Base-by-base conservation (phyloP, 2,888 invertebrate species). In the Acleris cristana region DNA sequence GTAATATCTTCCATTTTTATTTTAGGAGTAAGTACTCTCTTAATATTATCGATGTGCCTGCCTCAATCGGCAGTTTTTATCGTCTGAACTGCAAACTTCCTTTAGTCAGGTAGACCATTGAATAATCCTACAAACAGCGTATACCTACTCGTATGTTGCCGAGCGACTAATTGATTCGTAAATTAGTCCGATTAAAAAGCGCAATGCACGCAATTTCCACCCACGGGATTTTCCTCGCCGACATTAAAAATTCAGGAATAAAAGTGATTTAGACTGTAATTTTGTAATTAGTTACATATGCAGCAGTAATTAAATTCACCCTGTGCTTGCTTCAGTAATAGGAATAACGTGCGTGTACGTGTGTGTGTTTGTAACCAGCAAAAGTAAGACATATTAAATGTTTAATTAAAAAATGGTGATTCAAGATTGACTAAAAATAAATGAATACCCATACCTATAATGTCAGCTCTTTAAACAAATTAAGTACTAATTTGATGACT, bases 241-340 rank as follows among this genome's bases (percentile, higher is more conserved):
- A 48, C 55, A 26, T 21, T 40, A n/a, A 26, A 64, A 64, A 56
- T 23, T 40, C 49, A 49, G 51, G 40, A 21, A 52, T 52, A 60
- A 60, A 57, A 61, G 40, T 44, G 44, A 18, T 6, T 48, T 14
- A 23, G 40, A 34, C 30, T 65, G 21, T 59, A 53, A 65, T 65
- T 65, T 48, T 34, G 10, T 26, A 10, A 5, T n/a, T 66, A 62
- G 61, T 61, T 56, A 19, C 18, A 19, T 34, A 12, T 49, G 23
- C 44, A 52, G 48, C 34, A 19, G 40, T 49, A n/a, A 48, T 58
- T 45, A 21, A 45, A 18, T 51, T 49, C 49, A 23, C 23, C 18
- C 30, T 26, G n/a, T 48, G 45, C 8, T n/a, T 45, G 45, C 8
- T 34, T 34, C 12, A 34, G 34, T 34, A 34, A 34, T 12, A 12